These are phyloP conservation scores for Neoarius graeffei DNA, from an alignment of 2,113 vertebrate genomes.

Conservation along the genomic window DNA sequence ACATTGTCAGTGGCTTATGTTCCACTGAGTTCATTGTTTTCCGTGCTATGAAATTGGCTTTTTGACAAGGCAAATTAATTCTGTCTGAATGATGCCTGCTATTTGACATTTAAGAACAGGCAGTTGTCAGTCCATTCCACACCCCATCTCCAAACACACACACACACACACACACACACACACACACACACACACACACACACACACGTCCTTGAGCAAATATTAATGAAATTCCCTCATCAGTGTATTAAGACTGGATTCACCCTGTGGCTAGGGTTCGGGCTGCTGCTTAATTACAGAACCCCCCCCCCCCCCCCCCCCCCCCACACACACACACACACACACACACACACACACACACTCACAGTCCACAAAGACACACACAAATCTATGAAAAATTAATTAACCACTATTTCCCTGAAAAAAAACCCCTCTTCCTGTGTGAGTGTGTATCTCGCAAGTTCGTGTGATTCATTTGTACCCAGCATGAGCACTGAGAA, in stretches of 20 bases:
- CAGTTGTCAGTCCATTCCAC: neutral
- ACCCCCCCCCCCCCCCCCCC: no score
- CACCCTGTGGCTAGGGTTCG: neutral
- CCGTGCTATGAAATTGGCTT: neutral
- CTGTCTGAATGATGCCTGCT: neutral
- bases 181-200: neutral
- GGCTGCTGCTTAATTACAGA: neutral
- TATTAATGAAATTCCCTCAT: slow-evolving; percentile 12
- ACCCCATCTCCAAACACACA: no score
- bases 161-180: neutral
- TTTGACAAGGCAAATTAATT: slow-evolving; percentile 2
- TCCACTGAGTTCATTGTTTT: neutral
- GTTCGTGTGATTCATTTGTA: neutral
- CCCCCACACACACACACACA: slow-evolving; percentile 23
- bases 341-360: slow-evolving; percentile 2
- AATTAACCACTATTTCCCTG: neutral
- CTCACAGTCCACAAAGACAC: neutral
- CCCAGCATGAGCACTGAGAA: neutral
- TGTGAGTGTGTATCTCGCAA: neutral
- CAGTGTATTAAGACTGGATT: slow-evolving; percentile 8
- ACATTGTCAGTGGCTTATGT: neutral
- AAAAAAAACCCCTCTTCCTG: neutral
- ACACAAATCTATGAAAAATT: neutral
- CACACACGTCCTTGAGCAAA: neutral
- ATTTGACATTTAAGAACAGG: slow-evolving; percentile 5